Evolutionary conservation across 2,113 vertebrate species (phyloP).

Genomic region (Melanerpes aurifrons): DNA sequence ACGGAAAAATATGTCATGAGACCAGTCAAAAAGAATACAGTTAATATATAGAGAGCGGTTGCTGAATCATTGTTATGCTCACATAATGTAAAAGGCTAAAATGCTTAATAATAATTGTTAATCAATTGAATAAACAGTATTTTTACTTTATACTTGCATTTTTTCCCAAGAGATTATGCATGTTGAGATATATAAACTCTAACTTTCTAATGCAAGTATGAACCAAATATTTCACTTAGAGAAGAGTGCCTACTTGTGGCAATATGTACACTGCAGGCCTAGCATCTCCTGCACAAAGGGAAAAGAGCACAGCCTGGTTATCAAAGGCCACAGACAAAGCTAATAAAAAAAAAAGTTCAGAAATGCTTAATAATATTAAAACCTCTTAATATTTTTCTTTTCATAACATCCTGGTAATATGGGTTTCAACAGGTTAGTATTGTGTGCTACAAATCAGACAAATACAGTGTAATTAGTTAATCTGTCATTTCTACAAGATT

Average conservation of each 20-base stretch:
- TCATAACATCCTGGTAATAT: neutral
- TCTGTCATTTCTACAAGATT: neutral
- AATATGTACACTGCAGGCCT: neutral
- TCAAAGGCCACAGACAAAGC: neutral
- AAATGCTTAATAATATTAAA: accelerated
- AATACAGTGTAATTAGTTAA: neutral
- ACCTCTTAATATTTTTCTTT: neutral
- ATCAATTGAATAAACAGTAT: neutral
- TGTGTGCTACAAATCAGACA: neutral
- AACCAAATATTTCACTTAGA: neutral
- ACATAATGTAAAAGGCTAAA: neutral
- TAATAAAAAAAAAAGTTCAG: neutral
- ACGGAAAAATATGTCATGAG: neutral
- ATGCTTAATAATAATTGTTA: neutral
- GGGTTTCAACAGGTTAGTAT: neutral
- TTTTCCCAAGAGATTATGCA: neutral
- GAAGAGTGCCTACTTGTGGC: conserved; percentile 62
- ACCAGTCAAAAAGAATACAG: neutral
- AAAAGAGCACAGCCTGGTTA: neutral
- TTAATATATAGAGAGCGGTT: neutral
- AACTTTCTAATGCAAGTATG: accelerated
- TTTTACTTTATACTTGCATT: neutral
- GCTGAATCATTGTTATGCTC: neutral
- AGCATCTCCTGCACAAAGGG: neutral
- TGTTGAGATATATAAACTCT: neutral